These are phyloP conservation scores for Drosophila dunni DNA, from an alignment of 1,140 invertebrate species.

Conservation along the genomic window DNA sequence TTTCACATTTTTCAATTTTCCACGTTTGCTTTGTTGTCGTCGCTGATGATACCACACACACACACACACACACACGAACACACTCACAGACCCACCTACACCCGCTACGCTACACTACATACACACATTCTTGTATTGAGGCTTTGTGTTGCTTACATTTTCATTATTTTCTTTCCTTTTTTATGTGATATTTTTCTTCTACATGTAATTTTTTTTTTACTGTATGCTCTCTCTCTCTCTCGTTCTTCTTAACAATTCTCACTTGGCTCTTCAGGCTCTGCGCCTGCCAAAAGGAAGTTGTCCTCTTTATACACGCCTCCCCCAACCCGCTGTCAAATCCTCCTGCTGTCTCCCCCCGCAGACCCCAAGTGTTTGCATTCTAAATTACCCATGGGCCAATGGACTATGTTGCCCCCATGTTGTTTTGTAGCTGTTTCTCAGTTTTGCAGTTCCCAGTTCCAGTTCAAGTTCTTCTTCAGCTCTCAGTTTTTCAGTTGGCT, in stretches of 20 bases:
- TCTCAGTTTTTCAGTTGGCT: conserved; percentile 20
- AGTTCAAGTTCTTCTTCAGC: neutral
- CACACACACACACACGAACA: conserved; percentile 1
- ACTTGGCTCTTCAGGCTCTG: conserved; percentile 53
- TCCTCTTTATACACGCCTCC: conserved; percentile 30
- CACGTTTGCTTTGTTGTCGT: conserved; percentile 79
- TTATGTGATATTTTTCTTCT: conserved; percentile 27
- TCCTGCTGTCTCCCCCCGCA: neutral
- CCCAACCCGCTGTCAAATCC: neutral
- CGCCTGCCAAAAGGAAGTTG: conserved; percentile 71
- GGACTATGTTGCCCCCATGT: conserved; percentile 54
- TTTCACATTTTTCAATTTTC: conserved; percentile 83
- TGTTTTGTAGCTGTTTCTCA: conserved; percentile 17
- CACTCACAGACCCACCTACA: too few relatives aligned
- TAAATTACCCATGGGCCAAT: conserved; percentile 80
- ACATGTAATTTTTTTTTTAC: conserved; percentile 33
- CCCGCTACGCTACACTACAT: conserved; percentile 20
- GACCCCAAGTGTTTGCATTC: conserved; percentile 65
- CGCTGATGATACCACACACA: conserved; percentile 59
- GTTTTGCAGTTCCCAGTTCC: neutral
- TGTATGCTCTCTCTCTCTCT: conserved; percentile 7
- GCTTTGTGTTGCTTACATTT: conserved; percentile 77
- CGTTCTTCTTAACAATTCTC: conserved; percentile 62
- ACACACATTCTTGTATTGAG: conserved; percentile 56
- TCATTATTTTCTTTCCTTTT: conserved; percentile 56